phyloP scores from a whole-genome alignment of 2,888 invertebrate genomes.

The Seira musarum region DNA sequence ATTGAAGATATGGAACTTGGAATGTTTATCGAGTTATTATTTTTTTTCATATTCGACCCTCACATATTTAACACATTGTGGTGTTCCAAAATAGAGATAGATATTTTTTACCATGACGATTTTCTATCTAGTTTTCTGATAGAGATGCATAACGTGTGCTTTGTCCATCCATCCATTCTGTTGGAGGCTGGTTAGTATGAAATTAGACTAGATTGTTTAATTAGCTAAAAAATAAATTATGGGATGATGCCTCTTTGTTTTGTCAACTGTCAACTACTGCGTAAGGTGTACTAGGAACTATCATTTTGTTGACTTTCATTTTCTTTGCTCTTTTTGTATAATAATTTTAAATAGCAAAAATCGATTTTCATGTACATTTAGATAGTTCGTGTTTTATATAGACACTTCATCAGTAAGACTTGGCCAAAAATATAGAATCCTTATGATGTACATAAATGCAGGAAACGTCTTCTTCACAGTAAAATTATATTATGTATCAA shows the following conservation, averaged over 20 bases:
- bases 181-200: not conserved
- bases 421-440: not conserved
- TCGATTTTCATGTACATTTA: not conserved
- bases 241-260: not conserved
- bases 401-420: not conserved
- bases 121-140: too few species aligned
- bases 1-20: too few species aligned
- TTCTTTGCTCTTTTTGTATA: not conserved
- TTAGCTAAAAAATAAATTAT: constrained; percentile 1
- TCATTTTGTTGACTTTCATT: not conserved
- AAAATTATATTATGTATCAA: too few species aligned
- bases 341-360: not conserved
- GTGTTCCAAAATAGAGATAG: too few species aligned
- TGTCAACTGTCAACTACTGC: not conserved
- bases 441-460: not conserved
- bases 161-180: not conserved
- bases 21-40: too few species aligned
- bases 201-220: not conserved
- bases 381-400: not conserved
- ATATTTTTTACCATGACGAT: too few species aligned
- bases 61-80: too few species aligned
- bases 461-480: too few species aligned
- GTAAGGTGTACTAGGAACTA: constrained; percentile 1
- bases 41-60: too few species aligned
- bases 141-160: too few species aligned